phyloP scores from a whole-genome alignment of 2,113 vertebrate species.

The Hypomesus transpacificus region DNA sequence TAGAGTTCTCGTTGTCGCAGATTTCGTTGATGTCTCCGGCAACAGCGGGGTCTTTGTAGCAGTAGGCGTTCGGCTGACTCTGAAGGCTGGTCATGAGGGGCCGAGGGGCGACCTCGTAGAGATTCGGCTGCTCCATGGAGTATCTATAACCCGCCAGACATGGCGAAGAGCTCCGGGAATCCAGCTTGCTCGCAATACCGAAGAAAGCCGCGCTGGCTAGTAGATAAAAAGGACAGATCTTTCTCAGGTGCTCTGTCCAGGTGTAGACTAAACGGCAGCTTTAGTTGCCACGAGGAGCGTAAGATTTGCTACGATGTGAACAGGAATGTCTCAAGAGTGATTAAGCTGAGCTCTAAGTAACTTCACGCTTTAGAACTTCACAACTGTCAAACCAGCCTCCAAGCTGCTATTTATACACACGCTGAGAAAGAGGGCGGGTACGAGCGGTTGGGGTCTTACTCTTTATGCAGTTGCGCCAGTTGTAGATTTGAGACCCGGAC shows the following conservation, averaged over 20 bases:
- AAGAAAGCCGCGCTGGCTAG: constrained; percentile 46
- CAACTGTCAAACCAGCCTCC: constrained; percentile 35
- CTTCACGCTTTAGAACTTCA: constrained; percentile 7
- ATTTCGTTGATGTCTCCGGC: constrained; percentile 82
- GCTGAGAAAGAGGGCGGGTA: constrained; percentile 6
- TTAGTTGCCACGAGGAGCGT: neutral
- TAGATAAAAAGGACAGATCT: neutral
- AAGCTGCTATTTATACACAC: constrained; percentile 34
- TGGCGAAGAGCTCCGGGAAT: constrained; percentile 87
- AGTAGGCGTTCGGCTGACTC: constrained; percentile 72
- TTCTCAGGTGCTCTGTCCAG: constrained; percentile 3
- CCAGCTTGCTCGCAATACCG: constrained; percentile 71
- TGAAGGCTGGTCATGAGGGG: constrained; percentile 80
- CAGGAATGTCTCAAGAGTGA: neutral
- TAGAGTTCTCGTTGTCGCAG: constrained; percentile 96
- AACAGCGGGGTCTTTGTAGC: constrained; percentile 66
- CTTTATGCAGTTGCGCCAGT: neutral
- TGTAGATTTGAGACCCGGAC: neutral
- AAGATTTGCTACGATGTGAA: neutral
- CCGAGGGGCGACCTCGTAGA: constrained; percentile 94
- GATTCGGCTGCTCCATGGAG: constrained; percentile 93
- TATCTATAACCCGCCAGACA: constrained; percentile 82
- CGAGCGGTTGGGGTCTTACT: constrained; percentile 36
- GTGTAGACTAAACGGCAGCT: neutral
- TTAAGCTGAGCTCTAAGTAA: neutral